Evolutionary conservation across 2,113 vertebrate species (phyloP), one percentile per base, ranked within the genome.

Genomic region (Elephas maximus): DNA sequence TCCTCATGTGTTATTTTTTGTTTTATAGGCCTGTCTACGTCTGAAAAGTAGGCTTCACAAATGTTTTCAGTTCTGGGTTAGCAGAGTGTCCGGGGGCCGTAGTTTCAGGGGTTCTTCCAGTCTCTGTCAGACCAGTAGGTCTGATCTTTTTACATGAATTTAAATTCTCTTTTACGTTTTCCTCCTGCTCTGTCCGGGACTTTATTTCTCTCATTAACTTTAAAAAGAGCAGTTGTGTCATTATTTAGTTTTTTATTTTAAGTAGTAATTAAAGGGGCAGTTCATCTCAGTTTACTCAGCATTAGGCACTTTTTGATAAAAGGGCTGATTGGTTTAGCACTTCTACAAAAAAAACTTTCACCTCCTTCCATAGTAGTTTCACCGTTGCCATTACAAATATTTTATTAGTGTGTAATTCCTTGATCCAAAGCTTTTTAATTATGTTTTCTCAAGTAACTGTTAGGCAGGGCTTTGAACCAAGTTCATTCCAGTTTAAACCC

Each of bases 361-460:
- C 14, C 21, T 76, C 33, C 20, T 77, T 69, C 8, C 15, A 1
- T 81, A 23, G 5, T 91, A 18, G 77, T 92, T 95, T 89, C 24
- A 73, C 18, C 71, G 23, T 90, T 95, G 48, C 21, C 21, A 4
- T 82, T 90, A 51, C 6, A 90, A 74, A 44, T 94, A 89, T 76
- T 93, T 91, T 84, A 51, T 45, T 91, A 60, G 15, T 23, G 9
- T 44, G 0, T 86, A 60, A 80, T 95, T 93, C 67, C 11, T 95
- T 81, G 63, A 62, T 92, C 88, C 51, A 91, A n/a, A 88, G 45
- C 17, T 90, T 8, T 51, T 93, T 85, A 88, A 76, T 41, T 88
- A 21, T 53, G 44, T 86, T 86, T 37, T 67, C 81, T 30, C 33
- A 67, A 90, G 14, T 90, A 74, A 23, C 12, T 78, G 7, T 78